These are phyloP conservation scores for Microtus montanus DNA, from an alignment of 2,113 vertebrate genomes.

Conservation along the genomic window DNA sequence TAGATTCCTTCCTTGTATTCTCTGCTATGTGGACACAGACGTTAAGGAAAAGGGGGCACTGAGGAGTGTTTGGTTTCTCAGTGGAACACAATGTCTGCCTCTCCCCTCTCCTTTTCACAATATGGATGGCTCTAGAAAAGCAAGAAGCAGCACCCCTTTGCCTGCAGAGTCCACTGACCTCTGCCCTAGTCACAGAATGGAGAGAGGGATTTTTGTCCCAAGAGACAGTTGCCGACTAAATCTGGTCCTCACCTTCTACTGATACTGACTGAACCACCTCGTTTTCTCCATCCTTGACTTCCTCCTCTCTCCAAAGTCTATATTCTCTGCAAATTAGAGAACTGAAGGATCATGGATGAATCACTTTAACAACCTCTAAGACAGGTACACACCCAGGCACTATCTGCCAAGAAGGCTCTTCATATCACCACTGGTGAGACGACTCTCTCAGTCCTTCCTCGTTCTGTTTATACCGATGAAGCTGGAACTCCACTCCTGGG, in stretches of 20 bases:
- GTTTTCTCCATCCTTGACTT: not conserved
- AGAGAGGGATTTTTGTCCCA: not conserved
- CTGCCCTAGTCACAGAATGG: not conserved
- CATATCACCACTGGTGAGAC: not conserved
- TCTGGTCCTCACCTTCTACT: not conserved
- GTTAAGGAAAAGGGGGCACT: not conserved
- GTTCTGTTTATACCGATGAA: not conserved
- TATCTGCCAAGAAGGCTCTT: constrained; percentile 11
- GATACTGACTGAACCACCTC: not conserved
- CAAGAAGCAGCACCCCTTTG: not conserved
- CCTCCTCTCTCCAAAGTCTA: not conserved
- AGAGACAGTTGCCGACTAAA: not conserved
- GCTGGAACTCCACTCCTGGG: not conserved
- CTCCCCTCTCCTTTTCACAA: not conserved
- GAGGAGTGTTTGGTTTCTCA: not conserved
- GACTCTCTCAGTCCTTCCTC: not conserved
- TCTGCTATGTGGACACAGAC: not conserved
- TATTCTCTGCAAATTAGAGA: constrained; percentile 1
- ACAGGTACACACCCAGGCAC: not conserved
- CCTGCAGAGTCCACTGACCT: not conserved
- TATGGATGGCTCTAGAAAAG: not conserved
- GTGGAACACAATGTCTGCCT: not conserved
- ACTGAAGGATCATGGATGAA: not conserved
- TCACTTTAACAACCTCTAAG: not conserved
- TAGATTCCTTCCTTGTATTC: not conserved